Percentiles rank a stretch among this genome's conserved stretches.
These are phyloP conservation scores for Tauraco erythrolophus DNA, from an alignment of 2,113 vertebrate genomes.

Conservation along the genomic window DNA sequence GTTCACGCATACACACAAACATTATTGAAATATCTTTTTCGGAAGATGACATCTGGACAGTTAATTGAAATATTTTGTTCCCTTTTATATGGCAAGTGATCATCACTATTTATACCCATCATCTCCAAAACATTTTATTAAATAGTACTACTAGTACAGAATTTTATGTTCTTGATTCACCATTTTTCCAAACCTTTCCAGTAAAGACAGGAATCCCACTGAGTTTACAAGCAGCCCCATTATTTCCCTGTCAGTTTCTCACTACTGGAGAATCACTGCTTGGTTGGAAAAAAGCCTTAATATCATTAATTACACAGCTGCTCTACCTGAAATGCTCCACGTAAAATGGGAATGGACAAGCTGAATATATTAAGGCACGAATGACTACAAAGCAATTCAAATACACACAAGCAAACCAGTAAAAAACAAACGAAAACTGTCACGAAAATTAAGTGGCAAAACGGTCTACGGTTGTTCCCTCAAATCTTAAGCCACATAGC, in stretches of 20 bases:
- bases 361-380: neutral
- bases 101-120: neutral
- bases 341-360: neutral
- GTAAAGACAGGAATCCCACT: conserved; percentile 10
- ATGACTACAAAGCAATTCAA: neutral
- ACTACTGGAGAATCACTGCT: conserved; percentile 24
- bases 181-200: neutral
- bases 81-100: neutral
- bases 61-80: neutral
- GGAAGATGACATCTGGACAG: neutral
- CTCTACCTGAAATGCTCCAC: neutral
- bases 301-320: conserved; percentile 53
- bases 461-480: neutral
- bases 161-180: neutral
- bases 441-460: neutral
- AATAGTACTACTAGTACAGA: neutral
- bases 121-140: neutral
- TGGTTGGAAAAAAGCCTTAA: neutral
- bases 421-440: neutral
- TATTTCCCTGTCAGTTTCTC: conserved; percentile 39
- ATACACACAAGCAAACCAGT: neutral
- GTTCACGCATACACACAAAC: neutral
- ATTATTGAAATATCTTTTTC: neutral
- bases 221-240: conserved; percentile 42
- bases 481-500: accelerated